These are phyloP conservation scores for Pocillopora verrucosa DNA, from an alignment of 64 coral and sea anemone genomes.

Conservation along the genomic window DNA sequence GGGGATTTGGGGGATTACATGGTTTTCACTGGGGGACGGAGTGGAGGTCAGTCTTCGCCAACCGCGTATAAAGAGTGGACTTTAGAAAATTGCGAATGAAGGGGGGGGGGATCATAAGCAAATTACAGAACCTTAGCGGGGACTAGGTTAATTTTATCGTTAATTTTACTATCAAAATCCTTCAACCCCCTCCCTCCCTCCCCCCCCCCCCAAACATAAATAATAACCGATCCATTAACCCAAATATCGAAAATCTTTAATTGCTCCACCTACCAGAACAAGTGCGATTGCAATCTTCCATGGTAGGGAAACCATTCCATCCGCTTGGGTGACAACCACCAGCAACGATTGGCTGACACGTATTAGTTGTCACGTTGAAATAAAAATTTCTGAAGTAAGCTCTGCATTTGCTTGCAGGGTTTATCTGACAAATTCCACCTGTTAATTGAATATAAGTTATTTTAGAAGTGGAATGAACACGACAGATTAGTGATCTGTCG, in stretches of 20 bases:
- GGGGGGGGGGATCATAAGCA: not conserved
- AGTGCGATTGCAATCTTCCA: constrained; percentile 52
- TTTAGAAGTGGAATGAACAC: not conserved
- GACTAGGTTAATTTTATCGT: too few species aligned
- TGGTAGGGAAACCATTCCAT: constrained; percentile 85
- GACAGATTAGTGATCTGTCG: too few species aligned
- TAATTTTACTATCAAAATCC: too few species aligned
- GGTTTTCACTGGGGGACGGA: too few species aligned
- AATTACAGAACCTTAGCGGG: too few species aligned
- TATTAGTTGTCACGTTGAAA: constrained; percentile 45
- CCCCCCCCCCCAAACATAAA: too few species aligned
- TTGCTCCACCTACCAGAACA: constrained; percentile 50
- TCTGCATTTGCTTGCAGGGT: constrained; percentile 73
- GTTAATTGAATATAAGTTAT: not conserved
- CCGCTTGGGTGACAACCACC: constrained; percentile 93
- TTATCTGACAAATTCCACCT: constrained; percentile 79
- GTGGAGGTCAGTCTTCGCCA: too few species aligned
- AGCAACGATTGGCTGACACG: constrained; percentile 68
- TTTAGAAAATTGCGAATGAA: not conserved
- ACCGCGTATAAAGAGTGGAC: too few species aligned
- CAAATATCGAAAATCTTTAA: too few species aligned
- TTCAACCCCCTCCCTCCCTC: too few species aligned
- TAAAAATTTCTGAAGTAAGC: constrained; percentile 61
- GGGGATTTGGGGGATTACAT: too few species aligned
- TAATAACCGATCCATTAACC: too few species aligned